A percentile compares a stretch with the other conserved stretches of the same genome.
Evolutionary conservation across 2,888 invertebrate species (phyloP).

Genomic region (Torymus tubicola): DNA sequence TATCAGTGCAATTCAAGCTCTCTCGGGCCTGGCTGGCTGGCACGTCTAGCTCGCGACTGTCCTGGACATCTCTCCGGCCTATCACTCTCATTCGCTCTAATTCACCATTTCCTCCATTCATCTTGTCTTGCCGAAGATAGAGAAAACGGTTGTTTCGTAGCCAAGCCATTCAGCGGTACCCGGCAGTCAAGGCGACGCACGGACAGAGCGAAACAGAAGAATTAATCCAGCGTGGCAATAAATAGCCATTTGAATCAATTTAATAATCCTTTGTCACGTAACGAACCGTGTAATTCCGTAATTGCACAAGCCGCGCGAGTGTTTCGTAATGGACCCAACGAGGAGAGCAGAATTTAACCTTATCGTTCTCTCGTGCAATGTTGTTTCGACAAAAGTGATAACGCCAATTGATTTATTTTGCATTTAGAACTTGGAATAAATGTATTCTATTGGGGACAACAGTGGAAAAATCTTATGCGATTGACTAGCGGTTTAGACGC

Average conservation of each 20-base stretch:
- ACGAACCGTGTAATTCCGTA: constrained; percentile 14
- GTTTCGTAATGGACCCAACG: no score
- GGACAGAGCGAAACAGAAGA: constrained; percentile 32
- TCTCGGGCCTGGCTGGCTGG: constrained; percentile 15
- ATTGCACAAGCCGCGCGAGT: constrained; percentile 3
- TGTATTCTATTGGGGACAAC: not conserved
- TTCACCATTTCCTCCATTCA: constrained; percentile 67
- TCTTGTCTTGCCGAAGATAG: constrained; percentile 59
- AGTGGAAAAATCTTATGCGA: not conserved
- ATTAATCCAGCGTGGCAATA: constrained; percentile 38
- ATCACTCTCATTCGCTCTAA: constrained; percentile 68
- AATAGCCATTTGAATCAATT: constrained; percentile 38
- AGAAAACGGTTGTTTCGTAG: constrained; percentile 45
- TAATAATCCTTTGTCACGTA: constrained; percentile 45
- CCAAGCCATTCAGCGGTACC: constrained; percentile 6
- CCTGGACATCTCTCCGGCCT: constrained; percentile 61
- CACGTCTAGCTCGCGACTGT: constrained; percentile 20
- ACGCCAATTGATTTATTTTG: no score
- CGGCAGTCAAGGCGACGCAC: not conserved
- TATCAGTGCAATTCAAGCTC: constrained; percentile 61
- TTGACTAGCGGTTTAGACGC: not conserved
- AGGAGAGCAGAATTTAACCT: no score
- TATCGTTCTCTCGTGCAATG: no score
- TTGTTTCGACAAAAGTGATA: no score
- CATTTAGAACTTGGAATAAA: no score